Base-by-base conservation (phyloP, 2,113 vertebrate species). In the Tychaedon coryphoeus region DNA sequence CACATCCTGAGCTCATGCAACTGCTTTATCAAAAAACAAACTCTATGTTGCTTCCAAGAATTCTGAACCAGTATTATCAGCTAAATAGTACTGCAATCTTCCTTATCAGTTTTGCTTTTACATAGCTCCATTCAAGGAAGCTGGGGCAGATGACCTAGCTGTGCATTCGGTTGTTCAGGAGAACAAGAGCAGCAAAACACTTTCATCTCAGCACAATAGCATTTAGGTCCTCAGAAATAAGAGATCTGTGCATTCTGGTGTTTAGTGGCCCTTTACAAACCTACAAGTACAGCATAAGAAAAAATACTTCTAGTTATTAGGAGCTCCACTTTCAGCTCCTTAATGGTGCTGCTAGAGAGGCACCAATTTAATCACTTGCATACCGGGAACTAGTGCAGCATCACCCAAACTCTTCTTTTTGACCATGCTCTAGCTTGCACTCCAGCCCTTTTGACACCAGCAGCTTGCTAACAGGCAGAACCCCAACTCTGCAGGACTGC, bases 1-100 rank as follows among this genome's bases (percentile, higher is more conserved):
- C 79, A 90, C 73, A 77, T 77, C 78, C 90, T 86, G 72, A 93
- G 75, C 70, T 86, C 90, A 92, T 38, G 64, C 57, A 97, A 82
- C 51, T 19, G 14, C 43, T 74, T 74, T 72, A 86, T 72, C 75
- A 29, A 66, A 92, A 94, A 93, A 6, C 36, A 88, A 95, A 93
- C 57, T 92, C 45, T 88, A 8, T 5, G 18, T n/a, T 56, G n/a
- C 40, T 78, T 88, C 82, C 78, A 96, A 90, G 75, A 88, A 88
- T 4, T 28, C 48, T 64, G 91, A 86, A 60, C 79, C 51, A 56
- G 62, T 29, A n/a, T 22, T 77, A 88, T 36, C 56, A 64, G 42
- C 48, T 23, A 60, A 87, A 79, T 14, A 92, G 73, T 20, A 56
- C 18, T 38, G 85, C n/a, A 53, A 69, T 61, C 40, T 60, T 83